Percentiles rank a stretch among this genome's conserved stretches.
Evolutionary conservation across 2,888 invertebrate species (phyloP).

Genomic region (Beris morrisii): DNA sequence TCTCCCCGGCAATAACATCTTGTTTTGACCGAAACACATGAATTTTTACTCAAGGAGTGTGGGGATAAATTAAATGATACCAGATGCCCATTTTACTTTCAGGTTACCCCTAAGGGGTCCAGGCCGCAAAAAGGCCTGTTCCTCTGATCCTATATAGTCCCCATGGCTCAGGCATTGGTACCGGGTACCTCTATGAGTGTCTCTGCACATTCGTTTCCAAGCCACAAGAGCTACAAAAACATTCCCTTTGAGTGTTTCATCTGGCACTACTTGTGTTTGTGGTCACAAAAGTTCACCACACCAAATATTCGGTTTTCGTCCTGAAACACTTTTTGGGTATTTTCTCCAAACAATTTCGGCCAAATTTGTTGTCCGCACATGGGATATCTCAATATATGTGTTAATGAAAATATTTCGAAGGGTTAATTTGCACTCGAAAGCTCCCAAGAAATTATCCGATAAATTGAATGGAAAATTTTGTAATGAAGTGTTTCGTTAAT

Average conservation of each 20-base stretch:
- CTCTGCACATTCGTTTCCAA: constrained; percentile 38
- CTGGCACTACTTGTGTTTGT: constrained; percentile 41
- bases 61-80: constrained; percentile 18
- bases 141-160: neutral
- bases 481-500: too few species aligned
- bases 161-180: neutral
- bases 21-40: constrained; percentile 17
- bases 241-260: constrained; percentile 44
- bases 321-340: constrained; percentile 25
- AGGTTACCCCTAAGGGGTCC: neutral
- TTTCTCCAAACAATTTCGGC: constrained; percentile 11
- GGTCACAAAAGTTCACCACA: constrained; percentile 28
- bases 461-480: constrained; percentile 8
- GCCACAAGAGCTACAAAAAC: constrained; percentile 43
- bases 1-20: constrained; percentile 29
- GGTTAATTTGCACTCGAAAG: constrained; percentile 23
- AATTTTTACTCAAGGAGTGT: neutral
- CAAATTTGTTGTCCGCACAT: constrained; percentile 21
- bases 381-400: constrained; percentile 30
- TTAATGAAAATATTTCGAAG: constrained; percentile 32
- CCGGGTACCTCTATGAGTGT: constrained; percentile 15
- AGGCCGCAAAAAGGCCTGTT: neutral
- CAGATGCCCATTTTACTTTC: constrained; percentile 10
- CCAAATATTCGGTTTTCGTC: constrained; percentile 18
- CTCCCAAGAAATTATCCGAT: constrained; percentile 7